These are phyloP conservation scores for Drosophila suboccidentalis DNA, from an alignment of 2,888 invertebrate species.

Conservation along the genomic window DNA sequence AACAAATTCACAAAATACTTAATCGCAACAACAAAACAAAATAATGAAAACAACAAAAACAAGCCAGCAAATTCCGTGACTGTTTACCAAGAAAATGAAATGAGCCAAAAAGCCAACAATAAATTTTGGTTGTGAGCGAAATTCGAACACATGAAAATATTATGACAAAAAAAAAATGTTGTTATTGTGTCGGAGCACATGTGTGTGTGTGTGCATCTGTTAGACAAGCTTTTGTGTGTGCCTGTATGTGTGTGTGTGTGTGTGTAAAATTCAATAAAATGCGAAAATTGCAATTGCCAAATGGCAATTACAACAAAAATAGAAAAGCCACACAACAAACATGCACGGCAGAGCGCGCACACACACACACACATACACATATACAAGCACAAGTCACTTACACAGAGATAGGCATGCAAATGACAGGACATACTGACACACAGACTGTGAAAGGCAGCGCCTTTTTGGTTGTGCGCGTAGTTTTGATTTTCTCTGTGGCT, in stretches of 20 bases:
- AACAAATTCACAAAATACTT: constrained; percentile 58
- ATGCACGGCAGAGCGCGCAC: constrained; percentile 25
- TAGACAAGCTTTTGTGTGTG: constrained; percentile 51
- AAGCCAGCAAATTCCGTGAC: constrained; percentile 33
- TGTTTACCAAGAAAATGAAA: constrained; percentile 38
- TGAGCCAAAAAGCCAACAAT: constrained; percentile 47
- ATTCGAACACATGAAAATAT: constrained; percentile 70
- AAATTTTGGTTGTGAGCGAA: constrained; percentile 45
- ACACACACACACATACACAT: constrained; percentile 30
- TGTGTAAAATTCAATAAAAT: constrained; percentile 81
- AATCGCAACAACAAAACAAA: constrained; percentile 31
- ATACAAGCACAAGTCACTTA: constrained; percentile 17
- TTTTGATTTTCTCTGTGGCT: constrained; percentile 81
- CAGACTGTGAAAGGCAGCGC: constrained; percentile 54
- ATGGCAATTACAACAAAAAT: constrained; percentile 68
- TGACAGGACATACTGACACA: constrained; percentile 54
- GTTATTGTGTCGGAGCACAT: constrained; percentile 69
- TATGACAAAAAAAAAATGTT: constrained; percentile 69
- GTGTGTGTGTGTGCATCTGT: constrained; percentile 62
- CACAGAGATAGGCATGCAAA: constrained; percentile 51
- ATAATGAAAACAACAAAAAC: background rate
- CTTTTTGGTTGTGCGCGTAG: constrained; percentile 76
- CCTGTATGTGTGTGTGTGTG: constrained; percentile 21
- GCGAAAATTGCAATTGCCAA: constrained; percentile 77
- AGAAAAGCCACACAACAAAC: constrained; percentile 43